Evolutionary conservation across 2,113 vertebrate genomes (phyloP).

Genomic region (Phaethornis superciliosus): DNA sequence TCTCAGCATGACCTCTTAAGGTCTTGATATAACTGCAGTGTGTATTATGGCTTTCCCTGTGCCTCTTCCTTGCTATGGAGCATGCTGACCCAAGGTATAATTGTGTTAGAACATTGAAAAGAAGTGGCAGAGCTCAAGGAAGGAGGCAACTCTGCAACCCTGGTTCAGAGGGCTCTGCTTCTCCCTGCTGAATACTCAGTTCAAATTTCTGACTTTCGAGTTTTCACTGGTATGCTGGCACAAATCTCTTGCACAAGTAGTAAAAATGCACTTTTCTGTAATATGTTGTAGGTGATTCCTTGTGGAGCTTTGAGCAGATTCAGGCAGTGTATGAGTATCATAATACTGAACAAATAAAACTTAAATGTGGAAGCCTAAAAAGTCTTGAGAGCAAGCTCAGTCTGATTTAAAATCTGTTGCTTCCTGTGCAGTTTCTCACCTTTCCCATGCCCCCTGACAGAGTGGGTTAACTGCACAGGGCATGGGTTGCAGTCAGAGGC

Average conservation of each 20-base stretch:
- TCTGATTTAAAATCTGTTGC: not conserved
- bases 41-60: not conserved
- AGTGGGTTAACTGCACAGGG: not conserved
- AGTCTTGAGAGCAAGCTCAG: not conserved
- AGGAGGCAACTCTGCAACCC: not conserved
- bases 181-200: not conserved
- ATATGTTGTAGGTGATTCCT: not conserved
- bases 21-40: not conserved
- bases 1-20: not conserved
- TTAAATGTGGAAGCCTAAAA: not conserved
- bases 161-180: not conserved
- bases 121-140: not conserved
- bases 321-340: not conserved
- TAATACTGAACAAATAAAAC: not conserved
- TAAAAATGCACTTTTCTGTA: not conserved
- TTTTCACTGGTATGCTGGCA: not conserved
- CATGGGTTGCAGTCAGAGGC: not conserved
- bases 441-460: not conserved
- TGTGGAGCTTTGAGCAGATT: not conserved
- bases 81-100: not conserved
- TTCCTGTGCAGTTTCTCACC: not conserved
- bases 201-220: not conserved
- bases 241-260: not conserved
- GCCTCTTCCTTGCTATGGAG: not conserved
- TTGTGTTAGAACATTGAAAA: not conserved